Base-by-base conservation (phyloP, 2,113 vertebrate genomes). In the Malurus melanocephalus region DNA sequence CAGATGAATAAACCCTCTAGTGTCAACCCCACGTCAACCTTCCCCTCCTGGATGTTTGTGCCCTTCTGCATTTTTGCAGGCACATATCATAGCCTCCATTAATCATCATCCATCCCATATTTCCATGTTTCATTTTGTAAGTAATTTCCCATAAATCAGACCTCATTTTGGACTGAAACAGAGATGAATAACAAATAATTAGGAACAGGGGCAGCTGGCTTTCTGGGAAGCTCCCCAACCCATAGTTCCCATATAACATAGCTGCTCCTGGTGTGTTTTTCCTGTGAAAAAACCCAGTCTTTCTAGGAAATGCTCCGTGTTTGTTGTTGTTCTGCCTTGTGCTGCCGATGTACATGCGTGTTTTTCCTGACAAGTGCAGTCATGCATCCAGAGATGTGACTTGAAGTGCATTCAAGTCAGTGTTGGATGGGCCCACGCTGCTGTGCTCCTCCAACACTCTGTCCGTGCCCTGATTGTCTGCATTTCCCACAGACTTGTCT, bases 121-220 rank as follows among this genome's bases (percentile, higher is more conserved):
- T 95, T 93, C 80, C 91, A 88, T 83, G 76, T 93, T 90, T 51
- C 85, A 78, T 88, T 96, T 94, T 91, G 76, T 77, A 79, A 94
- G 78, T 66, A 21, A 88, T 68, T 92, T 93, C 89, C 73, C 88
- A 92, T 94, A 93, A 96, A 92, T 91, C 82, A 95, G 61, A 38
- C 57, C 76, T 96, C 80, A 72, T 91, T 95, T 92, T 95, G 95
- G 94, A 80, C 73, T 93, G 85, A 91, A 88, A 68, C 32, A 30
- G 73, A 95, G 88, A 91, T 93, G 89, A 95, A 95, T 94, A 89
- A 83, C 73, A 93, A 93, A 83, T 95, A 93, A 96, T 96, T 94
- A 93, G 82, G 88, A 96, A 94, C 93, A 95, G 94, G 93, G 93
- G 93, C 91, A 92, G 93, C 94, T 88, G 91, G 48, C 76, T 93